These are phyloP conservation scores for Clarias laeviceps DNA, from an alignment of 2,797 vertebrate species.

Conservation along the genomic window DNA sequence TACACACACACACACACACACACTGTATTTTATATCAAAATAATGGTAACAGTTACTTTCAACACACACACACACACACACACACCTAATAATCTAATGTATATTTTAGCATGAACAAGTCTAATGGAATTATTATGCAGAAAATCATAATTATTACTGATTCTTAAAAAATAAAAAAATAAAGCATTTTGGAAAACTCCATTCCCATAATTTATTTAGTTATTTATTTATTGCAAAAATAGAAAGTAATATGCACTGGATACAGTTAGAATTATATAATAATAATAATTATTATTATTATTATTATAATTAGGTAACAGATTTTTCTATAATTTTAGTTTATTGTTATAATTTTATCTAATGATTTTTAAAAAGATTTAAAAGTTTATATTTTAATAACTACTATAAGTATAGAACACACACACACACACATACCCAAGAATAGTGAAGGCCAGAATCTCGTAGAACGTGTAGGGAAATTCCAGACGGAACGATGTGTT, in stretches of 20 bases:
- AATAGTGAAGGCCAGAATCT: constrained; percentile 23
- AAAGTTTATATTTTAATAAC: background rate
- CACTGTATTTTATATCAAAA: background rate
- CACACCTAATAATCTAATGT: background rate
- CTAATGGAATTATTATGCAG: background rate
- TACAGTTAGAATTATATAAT: background rate
- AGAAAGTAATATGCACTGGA: background rate
- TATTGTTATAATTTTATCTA: background rate
- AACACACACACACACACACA: background rate
- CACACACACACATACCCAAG: constrained; percentile 28
- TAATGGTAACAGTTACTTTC: background rate
- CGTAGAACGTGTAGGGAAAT: constrained; percentile 19
- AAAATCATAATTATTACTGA: background rate
- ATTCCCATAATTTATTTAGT: background rate
- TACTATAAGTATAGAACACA: background rate
- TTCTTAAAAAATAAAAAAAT: background rate
- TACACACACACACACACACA: constrained; percentile 16
- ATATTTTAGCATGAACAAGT: background rate
- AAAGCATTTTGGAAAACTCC: background rate
- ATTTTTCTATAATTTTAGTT: background rate
- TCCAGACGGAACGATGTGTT: constrained; percentile 25
- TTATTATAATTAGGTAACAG: background rate
- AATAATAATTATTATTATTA: background rate
- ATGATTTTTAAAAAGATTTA: background rate
- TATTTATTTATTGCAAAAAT: background rate